Percentiles rank a stretch among this genome's conserved stretches.
Conservation (phyloP, 2,113 vertebrate genomes). For the Petrocephalus zakoni region DNA sequence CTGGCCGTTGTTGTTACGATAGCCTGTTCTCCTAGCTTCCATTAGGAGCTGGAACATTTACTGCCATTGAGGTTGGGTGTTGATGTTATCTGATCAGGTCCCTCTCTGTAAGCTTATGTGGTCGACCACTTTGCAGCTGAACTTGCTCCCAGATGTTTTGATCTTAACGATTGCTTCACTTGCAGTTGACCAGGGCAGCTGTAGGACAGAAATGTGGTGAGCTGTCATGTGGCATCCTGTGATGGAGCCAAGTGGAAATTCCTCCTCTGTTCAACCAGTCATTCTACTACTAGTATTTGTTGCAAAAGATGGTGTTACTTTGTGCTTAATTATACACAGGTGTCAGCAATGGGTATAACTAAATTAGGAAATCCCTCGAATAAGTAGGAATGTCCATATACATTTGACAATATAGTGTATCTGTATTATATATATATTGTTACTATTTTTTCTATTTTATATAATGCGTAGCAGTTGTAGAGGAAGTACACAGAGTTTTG, state of each 20-base stretch:
- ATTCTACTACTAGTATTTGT: background rate
- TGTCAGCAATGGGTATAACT: background rate
- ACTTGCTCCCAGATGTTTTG: background rate
- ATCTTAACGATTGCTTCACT: background rate
- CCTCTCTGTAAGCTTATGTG: background rate
- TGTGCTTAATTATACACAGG: background rate
- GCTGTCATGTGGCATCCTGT: background rate
- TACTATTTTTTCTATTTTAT: background rate
- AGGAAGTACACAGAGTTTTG: background rate
- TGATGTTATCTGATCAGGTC: background rate
- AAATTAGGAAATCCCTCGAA: background rate
- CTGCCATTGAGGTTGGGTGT: background rate
- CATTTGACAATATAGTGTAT: background rate
- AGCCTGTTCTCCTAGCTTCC: background rate
- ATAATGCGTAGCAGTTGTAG: background rate
- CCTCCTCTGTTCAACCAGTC: background rate
- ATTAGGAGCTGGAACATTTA: background rate
- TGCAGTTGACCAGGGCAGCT: background rate
- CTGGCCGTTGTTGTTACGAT: background rate
- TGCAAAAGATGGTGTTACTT: background rate
- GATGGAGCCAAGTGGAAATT: background rate
- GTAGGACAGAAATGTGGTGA: background rate
- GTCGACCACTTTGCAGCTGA: background rate
- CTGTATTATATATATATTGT: background rate
- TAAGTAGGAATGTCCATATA: background rate